Evolutionary conservation across 2,113 vertebrate genomes (phyloP), one percentile per base, ranked within the genome.

Genomic region (Hippocampus mohnikei): DNA sequence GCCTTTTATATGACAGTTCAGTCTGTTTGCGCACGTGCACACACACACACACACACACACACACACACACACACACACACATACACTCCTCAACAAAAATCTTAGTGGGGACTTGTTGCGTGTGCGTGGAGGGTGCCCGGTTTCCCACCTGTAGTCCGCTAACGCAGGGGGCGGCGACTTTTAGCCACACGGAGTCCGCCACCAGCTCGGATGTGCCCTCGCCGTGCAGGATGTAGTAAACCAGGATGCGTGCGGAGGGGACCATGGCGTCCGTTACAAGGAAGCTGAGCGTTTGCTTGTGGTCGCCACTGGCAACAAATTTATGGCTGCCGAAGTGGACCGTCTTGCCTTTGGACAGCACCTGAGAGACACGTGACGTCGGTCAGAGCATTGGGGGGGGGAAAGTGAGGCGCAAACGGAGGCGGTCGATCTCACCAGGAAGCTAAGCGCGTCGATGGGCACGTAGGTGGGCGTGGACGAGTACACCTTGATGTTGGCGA

Each of bases 111-210:
- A 44, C 12, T 18, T 6, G 42, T 2, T 44, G 42, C 3, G 42
- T 52, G 23, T 40, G 18, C 9, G 5, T 25, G 15, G 15, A 4
- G 5, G 10, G n/a, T 3, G 13, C 29, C 60, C 18, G 23, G 42
- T 9, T 21, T 41, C 7, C 18, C 68, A 98, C 97, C 80, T 93
- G 78, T 3, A 96, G 93, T 66, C 78, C 87, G 12, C 93, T 94
- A 50, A 94, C 82, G 86, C 97, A 99, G 27, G 92, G 94, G 72
- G 90, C 94, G 68, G 86, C 89, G 68, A 99, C 85, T 0, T 94
- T 87, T 73, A 99, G 75, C 95, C 96, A 97, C 7, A 95, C 75
- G 0, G 96, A 96, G 81, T 98, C 96, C 11, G 95, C 94, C 60
- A 98, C 95, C 73, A 98, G 82, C 83, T 98, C 97, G 0, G 93